Base-by-base conservation (phyloP, 2,888 invertebrate species). In the Arge pagana region DNA sequence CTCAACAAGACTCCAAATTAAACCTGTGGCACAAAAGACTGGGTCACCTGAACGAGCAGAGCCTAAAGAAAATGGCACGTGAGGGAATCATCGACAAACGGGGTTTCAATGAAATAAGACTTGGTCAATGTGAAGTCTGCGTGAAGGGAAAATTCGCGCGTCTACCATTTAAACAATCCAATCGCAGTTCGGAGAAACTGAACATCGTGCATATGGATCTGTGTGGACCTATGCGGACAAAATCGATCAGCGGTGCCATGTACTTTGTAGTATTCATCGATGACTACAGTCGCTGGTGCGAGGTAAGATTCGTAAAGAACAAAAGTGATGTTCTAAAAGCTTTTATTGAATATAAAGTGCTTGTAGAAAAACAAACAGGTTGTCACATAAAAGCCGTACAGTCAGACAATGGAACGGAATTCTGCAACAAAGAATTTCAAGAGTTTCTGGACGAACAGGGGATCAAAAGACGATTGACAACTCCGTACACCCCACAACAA, bases 241-340 rank as follows among this genome's bases (percentile, higher is more conserved):
- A 37, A 28, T 65, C 64, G 1, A 41, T 53, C 7, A 60, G 59
- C 21, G 42, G 55, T 10, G 48, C 58, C 0, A 57, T 21, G 35
- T 67, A 64, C 50, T 56, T 62, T 6, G 30, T 60, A 0, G 59
- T 57, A 7, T 67, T 68, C 19, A 65, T 65, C 1, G 64, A 68
- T 16, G 64, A 67, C 43, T 23, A 50, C 24, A 57, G 59, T 2
- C 42, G 61, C 8, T 65, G 61, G 60, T 57, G 62, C 13, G 54
- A 56, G n/a, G 49, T 62, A 2, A 41, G 50, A 6, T 54, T 64
- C 10, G 8, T 61, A 5, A 60, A 56, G 33, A 10, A 13, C 6
- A 65, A 63, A 36, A 40, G 39, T 13, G 53, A 60, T 15, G 58
- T 39, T 1, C 52, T 59, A 4, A 23, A 52, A 1, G 53, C 52